Conservation (phyloP, 2,888 invertebrate genomes). For the Metallyticus violacea region DNA sequence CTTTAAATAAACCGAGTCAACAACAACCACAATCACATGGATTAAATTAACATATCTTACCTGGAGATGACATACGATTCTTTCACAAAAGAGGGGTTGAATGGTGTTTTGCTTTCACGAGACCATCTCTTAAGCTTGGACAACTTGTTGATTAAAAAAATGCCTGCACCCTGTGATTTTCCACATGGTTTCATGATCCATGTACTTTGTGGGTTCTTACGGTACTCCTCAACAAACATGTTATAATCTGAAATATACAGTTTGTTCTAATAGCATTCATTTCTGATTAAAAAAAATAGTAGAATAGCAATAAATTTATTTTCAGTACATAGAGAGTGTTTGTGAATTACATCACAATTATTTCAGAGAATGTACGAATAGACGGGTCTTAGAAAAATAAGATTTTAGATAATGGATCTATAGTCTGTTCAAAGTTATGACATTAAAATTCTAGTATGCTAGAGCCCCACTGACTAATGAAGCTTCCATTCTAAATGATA, state of each 20-base stretch:
- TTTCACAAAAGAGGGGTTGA: conserved; percentile 79
- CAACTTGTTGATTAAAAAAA: conserved; percentile 91
- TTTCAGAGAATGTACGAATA: no score
- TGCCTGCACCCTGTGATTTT: conserved; percentile 91
- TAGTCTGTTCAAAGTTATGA: no score
- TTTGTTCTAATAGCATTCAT: not conserved
- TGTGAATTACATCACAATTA: no score
- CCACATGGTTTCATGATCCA: conserved; percentile 99
- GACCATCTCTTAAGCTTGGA: conserved; percentile 92
- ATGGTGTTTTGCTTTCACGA: conserved; percentile 78
- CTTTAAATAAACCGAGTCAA: no score
- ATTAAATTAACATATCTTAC: conserved; percentile 39
- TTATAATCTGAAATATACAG: conserved; percentile 69
- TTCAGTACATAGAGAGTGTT: no score
- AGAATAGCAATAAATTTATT: no score
- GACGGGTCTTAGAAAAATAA: no score
- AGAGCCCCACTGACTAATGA: no score
- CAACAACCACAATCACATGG: not conserved
- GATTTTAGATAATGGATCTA: no score
- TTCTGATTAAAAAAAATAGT: no score
- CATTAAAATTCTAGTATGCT: not conserved
- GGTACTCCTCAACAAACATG: conserved; percentile 94
- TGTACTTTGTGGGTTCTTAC: conserved; percentile 89
- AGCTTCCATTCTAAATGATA: no score
- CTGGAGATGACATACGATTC: conserved; percentile 96